Evolutionary conservation across 2,888 invertebrate genomes (phyloP).

Genomic region (Conus canariensis): DNA sequence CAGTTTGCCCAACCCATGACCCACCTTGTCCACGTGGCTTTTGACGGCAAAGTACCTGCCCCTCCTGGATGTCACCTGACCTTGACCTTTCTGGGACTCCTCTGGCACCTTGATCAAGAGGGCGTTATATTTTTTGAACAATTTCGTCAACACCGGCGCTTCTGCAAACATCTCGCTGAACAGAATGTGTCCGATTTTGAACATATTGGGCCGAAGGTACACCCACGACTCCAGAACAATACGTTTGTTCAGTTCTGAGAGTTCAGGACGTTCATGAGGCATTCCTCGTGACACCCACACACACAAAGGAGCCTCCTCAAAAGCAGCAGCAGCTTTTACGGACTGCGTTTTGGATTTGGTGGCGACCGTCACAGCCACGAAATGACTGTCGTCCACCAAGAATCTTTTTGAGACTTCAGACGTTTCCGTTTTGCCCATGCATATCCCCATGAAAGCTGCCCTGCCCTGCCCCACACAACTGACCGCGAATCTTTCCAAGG

Average conservation of each 20-base stretch:
- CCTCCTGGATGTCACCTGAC: neutral
- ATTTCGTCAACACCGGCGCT: neutral
- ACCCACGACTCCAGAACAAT: slow-evolving; percentile 28
- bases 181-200: neutral
- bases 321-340: neutral
- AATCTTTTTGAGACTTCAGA: neutral
- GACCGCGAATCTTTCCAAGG: neutral
- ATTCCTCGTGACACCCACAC: slow-evolving; percentile 28
- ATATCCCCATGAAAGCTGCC: neutral
- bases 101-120: neutral
- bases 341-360: neutral
- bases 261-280: neutral
- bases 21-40: slow-evolving; percentile 12
- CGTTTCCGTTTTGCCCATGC: neutral
- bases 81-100: neutral
- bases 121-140: neutral
- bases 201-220: slow-evolving; percentile 15
- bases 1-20: neutral
- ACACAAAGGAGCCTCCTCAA: neutral
- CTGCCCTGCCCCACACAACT: neutral
- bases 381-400: slow-evolving; percentile 11
- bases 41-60: neutral
- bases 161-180: neutral
- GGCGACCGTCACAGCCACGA: slow-evolving; percentile 8
- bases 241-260: neutral